These are phyloP conservation scores for Pheosia tremula DNA, from an alignment of 2,888 invertebrate species.

Conservation along the genomic window DNA sequence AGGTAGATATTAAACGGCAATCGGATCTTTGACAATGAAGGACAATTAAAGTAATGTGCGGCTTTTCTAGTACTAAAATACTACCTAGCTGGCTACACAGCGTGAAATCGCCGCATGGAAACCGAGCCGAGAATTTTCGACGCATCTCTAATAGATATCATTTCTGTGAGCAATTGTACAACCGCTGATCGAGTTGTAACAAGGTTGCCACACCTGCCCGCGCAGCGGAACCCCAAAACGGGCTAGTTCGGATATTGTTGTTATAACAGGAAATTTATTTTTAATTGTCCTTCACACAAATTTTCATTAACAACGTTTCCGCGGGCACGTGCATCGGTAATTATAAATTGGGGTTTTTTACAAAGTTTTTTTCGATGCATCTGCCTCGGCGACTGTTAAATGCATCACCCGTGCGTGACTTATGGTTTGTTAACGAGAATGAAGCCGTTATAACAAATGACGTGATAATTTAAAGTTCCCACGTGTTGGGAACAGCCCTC, in stretches of 20 bases:
- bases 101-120: too few relatives aligned
- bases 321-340: constrained; percentile 23
- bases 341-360: constrained; percentile 21
- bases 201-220: constrained; percentile 46
- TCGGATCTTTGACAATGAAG: too few relatives aligned
- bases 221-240: constrained; percentile 42
- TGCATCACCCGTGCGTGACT: neutral
- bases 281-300: constrained; percentile 47
- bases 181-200: constrained; percentile 38
- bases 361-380: constrained; percentile 12
- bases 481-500: too few relatives aligned
- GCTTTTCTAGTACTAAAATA: too few relatives aligned
- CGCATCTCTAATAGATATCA: neutral
- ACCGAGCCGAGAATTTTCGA: too few relatives aligned
- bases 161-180: constrained; percentile 14
- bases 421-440: neutral
- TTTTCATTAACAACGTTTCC: constrained; percentile 29
- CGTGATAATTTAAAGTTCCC: neutral
- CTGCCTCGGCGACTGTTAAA: constrained; percentile 25
- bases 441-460: neutral
- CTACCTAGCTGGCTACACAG: too few relatives aligned
- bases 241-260: constrained; percentile 40
- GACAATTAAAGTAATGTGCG: too few relatives aligned
- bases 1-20: too few relatives aligned
- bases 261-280: constrained; percentile 53